Base-by-base conservation (phyloP, 2,113 vertebrate genomes). In the Nansenia antarctica region DNA sequence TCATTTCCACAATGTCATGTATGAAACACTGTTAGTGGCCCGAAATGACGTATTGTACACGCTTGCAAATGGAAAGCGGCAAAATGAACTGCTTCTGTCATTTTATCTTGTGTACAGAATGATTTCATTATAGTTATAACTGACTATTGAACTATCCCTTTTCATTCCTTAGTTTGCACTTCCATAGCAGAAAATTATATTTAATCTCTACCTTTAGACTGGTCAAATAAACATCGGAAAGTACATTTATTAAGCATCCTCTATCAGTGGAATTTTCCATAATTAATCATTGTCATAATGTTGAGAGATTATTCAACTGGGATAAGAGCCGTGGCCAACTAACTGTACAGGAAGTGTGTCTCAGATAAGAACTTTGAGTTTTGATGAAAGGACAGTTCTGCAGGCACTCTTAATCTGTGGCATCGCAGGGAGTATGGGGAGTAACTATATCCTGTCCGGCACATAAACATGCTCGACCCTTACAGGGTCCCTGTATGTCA, bases 391-490 rank as follows among this genome's bases (percentile, higher is more conserved):
- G 53, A 3, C 6, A 14, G 1, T 18, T 60, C 81, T 81, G 79
- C 39, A 5, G 62, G 69, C 34, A 57, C 9, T 26, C 63, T 80
- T 29, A 59, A 67, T 74, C 62, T 75, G 66, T 12, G 31, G 29
- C 67, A 27, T 64, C 52, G 27, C 78, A 83, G 83, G 85, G 88
- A 88, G 77, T 47, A 14, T 2, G 1, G 55, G 81, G 74, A 70
- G 82, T 62, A 29, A 70, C 80, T 82, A 65, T 76, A 75, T 89
- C 88, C 86, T 75, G 79, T 65, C 59, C 12, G 1, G 45, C 63
- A 70, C 64, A 39, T 52, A 69, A 77, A 82, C 69, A 71, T 7
- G 4, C 20, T 65, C 64, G 5, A 59, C 59, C n/a, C 9, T 60
- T 24, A 63, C 20, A n/a, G n/a, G n/a, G n/a, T n/a, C n/a, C n/a